Base-by-base conservation (phyloP, 92 coral and sea anemone genomes). In the Phenganax stokvisi region DNA sequence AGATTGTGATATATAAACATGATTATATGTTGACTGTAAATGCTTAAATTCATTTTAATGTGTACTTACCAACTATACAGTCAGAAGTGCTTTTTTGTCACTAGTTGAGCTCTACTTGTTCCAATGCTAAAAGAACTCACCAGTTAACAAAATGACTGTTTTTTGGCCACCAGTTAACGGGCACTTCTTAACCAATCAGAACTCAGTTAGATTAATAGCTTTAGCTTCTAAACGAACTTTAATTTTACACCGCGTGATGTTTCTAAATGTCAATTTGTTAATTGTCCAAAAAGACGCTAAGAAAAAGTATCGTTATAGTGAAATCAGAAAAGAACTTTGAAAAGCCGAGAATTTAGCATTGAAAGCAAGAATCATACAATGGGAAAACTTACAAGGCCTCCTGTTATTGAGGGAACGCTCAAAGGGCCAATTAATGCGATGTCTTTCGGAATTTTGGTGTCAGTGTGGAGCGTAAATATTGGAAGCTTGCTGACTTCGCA, bases 361-460 rank as follows among this genome's bases (percentile, higher is more conserved):
- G 28, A 54, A 44, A 57, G 37, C 52, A 54, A 37, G 15, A 28
- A 68, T 37, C 0, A 68, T 5, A 68, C 54, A 10, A 79, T 79
- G 83, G 28, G 61, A 3, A 79, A 79, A 79, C 61, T 44, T 51
- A 74, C 83, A 10, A 74, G 74, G 69, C 83, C 83, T 47, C 83
- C 83, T 37, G 73, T 63, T 7, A 62, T 79, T 29, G 83, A 63
- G 65, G 83, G 83, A 11, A 79, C 83, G 6, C 29, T 79, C 31
- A 79, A 79, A n/a, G 83, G 52, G 29, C 72, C 74, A 12, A 79
- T 79, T n/a, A 3, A 28, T 27, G 83, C 83, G 12, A 9, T 79
- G 83, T 15, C 61, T 51, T 79, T 54, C 56, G 83, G 83, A 1
- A 64, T 79, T 47, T 25, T 79, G 12, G 83, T 64, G 20, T 51